phyloP scores from a whole-genome alignment of 1,140 invertebrate species.

The Leguminivora glycinivorella region DNA sequence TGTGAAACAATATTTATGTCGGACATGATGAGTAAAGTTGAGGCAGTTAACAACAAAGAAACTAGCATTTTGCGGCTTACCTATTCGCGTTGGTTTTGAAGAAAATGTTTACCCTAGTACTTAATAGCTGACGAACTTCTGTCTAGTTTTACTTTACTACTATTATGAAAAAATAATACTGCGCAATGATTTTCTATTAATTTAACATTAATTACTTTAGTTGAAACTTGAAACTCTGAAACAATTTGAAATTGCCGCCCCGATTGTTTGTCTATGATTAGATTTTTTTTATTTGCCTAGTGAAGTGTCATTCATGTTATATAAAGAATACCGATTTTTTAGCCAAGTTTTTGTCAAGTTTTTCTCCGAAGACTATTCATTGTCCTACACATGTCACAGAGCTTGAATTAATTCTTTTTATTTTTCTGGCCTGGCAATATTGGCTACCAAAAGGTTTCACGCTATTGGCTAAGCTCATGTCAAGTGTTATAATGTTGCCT shows the following conservation, averaged over 20 bases:
- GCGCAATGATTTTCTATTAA: no score
- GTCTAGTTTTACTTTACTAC: no score
- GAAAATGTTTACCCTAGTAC: no score
- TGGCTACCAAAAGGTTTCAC: background rate
- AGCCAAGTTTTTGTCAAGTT: background rate
- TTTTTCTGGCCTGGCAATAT: background rate
- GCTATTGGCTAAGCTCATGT: background rate
- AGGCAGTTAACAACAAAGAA: no score
- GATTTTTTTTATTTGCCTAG: background rate
- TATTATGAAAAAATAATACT: no score
- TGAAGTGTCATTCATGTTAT: background rate
- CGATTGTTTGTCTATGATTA: background rate
- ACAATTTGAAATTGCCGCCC: background rate
- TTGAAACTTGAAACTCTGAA: background rate
- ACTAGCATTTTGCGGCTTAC: no score
- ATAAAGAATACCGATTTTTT: no score
- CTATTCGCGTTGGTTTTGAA: no score
- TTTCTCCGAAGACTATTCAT: background rate
- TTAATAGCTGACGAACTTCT: no score
- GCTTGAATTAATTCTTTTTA: background rate
- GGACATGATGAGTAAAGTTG: no score
- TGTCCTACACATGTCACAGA: background rate
- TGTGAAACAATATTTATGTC: no score
- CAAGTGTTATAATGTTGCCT: background rate
- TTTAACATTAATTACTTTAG: no score